Base-by-base conservation (phyloP, 2,797 vertebrate genomes). In the Myotis vivesi region DNA sequence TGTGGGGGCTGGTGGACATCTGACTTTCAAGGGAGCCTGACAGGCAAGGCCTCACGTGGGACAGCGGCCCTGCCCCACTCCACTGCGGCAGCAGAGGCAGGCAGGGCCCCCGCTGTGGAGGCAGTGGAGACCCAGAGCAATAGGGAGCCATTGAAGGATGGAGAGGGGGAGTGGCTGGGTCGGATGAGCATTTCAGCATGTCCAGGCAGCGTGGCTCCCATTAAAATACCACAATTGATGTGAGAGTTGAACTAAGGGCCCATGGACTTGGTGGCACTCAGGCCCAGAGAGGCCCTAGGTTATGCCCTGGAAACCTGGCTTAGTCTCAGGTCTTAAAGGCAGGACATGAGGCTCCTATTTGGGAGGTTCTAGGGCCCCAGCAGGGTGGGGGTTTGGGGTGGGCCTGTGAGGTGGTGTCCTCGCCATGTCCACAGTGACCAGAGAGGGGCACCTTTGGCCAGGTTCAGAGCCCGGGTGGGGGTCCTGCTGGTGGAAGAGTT, bases 1-100 rank as follows among this genome's bases (percentile, higher is more conserved):
- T 2, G 30, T 9, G 77, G 94, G 91, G 72, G 38, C 23, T 1
- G 28, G 68, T 3, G 86, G 81, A 28, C 22, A 3, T 23, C 28
- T 3, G 49, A 5, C 57, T 6, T 46, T 19, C 25, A 3, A 41
- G 82, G 76, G 22, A 20, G 2, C 3, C 22, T 16, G 81, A 15
- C 4, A 5, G 55, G 38, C 0, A 0, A 64, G 66, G 64, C n/a
- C 10, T 0, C 9, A 0, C 0, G 13, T 0, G 36, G 38, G 41
- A 1, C 4, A 1, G 3, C 10, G 0, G 13, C 53, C 84, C 20
- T 3, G 8, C 5, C 38, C 91, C 46, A 2, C 6, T 2, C 87
- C 92, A 66, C 38, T 1, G n/a, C 36, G 49, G 57, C 23, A 2
- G 8, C 59, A 16, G 33, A 20, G 12, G 2, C 19, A 41, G 55